These are phyloP conservation scores for Ceuthmochares aereus DNA, from an alignment of 2,113 vertebrate genomes.

Conservation along the genomic window DNA sequence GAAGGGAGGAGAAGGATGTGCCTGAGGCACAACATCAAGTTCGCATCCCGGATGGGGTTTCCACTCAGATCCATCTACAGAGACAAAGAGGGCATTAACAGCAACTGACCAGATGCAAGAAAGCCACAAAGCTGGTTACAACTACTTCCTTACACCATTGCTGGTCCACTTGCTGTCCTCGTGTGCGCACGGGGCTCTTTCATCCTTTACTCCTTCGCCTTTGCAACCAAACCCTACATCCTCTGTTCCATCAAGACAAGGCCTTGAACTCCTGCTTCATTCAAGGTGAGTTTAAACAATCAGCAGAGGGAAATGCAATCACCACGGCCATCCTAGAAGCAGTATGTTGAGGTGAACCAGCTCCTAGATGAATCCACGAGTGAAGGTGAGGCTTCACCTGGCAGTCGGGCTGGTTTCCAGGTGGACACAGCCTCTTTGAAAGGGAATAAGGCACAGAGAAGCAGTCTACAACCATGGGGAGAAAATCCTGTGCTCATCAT, in stretches of 20 bases:
- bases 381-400: neutral
- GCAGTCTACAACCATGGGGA: neutral
- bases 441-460: neutral
- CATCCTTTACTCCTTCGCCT: neutral
- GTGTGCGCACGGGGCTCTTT: accelerated
- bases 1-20: neutral
- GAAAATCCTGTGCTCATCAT: neutral
- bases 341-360: accelerated
- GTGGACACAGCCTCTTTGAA: neutral
- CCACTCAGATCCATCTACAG: neutral
- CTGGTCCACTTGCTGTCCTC: accelerated
- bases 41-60: neutral
- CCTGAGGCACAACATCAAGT: neutral
- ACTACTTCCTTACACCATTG: neutral
- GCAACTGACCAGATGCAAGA: accelerated
- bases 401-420: accelerated
- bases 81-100: neutral
- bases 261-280: neutral
- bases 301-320: neutral
- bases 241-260: neutral
- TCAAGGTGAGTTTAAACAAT: neutral
- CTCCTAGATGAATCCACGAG: neutral
- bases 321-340: neutral
- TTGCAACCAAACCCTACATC: neutral
- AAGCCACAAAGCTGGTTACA: accelerated